Conservation (phyloP, 23 tunicate genomes). For the Botrylloides violaceus region DNA sequence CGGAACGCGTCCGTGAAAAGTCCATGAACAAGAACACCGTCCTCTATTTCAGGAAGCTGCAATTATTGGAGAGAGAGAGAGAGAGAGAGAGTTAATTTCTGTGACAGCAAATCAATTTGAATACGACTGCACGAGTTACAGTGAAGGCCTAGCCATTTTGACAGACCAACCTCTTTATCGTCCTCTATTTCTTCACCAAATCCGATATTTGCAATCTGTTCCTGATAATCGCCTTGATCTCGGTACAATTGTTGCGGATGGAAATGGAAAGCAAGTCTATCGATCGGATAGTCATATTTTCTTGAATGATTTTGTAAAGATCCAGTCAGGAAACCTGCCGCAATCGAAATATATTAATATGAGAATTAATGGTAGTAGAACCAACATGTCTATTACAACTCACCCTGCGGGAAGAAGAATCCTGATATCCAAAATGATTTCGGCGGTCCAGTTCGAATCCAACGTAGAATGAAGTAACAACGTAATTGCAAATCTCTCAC, state of each 20-base stretch:
- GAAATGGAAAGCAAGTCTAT: slow-evolving; percentile 88
- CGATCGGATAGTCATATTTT: slow-evolving; percentile 90
- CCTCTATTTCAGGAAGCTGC: slow-evolving; percentile 69
- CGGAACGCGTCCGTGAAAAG: slow-evolving; percentile 94
- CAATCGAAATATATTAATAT: no score
- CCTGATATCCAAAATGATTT: slow-evolving; percentile 95
- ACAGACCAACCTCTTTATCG: slow-evolving; percentile 44
- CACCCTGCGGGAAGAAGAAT: slow-evolving; percentile 98
- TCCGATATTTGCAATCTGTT: slow-evolving; percentile 41
- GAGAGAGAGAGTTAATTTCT: no score
- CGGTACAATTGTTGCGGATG: slow-evolving; percentile 61
- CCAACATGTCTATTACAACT: neutral
- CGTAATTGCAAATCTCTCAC: slow-evolving; percentile 81
- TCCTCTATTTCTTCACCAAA: slow-evolving; percentile 70
- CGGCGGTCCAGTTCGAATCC: slow-evolving; percentile 72
- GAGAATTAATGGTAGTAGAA: no score
- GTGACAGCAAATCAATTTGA: neutral
- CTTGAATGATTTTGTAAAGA: slow-evolving; percentile 93
- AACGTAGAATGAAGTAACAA: slow-evolving; percentile 70
- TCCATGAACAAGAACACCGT: slow-evolving; percentile 90
- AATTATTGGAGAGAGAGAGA: no score
- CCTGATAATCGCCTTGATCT: slow-evolving; percentile 93
- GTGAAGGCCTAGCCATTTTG: no score
- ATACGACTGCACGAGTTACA: neutral
- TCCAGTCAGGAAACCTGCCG: slow-evolving; percentile 88